Evolutionary conservation across 1,140 invertebrate species (phyloP).

Genomic region (Atopsyche davidsoni): DNA sequence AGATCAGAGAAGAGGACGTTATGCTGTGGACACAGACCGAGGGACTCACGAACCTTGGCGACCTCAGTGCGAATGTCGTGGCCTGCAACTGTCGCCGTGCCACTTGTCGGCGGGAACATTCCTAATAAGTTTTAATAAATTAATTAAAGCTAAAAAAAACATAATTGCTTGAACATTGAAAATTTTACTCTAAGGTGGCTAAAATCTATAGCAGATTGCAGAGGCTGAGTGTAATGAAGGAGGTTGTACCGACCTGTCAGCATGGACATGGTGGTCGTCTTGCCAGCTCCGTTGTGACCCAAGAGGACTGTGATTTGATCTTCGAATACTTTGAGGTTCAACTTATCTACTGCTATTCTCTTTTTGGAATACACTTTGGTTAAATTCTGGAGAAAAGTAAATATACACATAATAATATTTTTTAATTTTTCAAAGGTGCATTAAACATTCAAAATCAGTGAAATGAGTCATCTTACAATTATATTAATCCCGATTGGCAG

Average conservation of each 20-base stretch:
- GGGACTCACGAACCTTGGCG: slow-evolving; percentile 53
- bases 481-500: slow-evolving; percentile 26
- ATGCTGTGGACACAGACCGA: slow-evolving; percentile 91
- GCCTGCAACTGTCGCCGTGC: slow-evolving; percentile 64
- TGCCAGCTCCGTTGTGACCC: slow-evolving; percentile 61
- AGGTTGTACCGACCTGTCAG: slow-evolving; percentile 55
- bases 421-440: neutral
- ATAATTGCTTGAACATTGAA: neutral
- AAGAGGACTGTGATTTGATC: slow-evolving; percentile 66
- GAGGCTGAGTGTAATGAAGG: neutral
- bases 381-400: slow-evolving; percentile 42
- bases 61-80: slow-evolving; percentile 57
- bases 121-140: slow-evolving; percentile 45
- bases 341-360: slow-evolving; percentile 58
- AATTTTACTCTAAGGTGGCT: too few species aligned
- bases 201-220: too few species aligned
- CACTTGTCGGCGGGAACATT: slow-evolving; percentile 63
- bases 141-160: slow-evolving; percentile 7
- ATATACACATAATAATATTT: slow-evolving; percentile 9
- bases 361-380: slow-evolving; percentile 44
- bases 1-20: slow-evolving; percentile 89
- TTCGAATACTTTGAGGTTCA: slow-evolving; percentile 65
- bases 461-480: slow-evolving; percentile 17
- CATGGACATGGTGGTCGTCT: slow-evolving; percentile 60
- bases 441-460: neutral